Base-by-base conservation (phyloP, 2,888 invertebrate genomes). In the Bugula neritina region DNA sequence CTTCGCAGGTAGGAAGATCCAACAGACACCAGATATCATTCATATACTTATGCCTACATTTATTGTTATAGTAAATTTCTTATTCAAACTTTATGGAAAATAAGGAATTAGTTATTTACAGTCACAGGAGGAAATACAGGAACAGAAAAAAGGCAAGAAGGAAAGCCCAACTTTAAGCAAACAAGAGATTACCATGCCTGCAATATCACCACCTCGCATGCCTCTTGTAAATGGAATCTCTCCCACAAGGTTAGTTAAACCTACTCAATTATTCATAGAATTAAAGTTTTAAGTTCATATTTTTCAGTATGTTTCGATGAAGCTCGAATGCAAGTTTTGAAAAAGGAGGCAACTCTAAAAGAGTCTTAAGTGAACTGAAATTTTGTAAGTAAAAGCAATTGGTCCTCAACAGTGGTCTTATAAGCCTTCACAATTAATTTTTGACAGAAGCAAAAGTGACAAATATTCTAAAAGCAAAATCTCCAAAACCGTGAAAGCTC, bases 131-230 rank as follows among this genome's bases (percentile, higher is more conserved):
- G 63, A 63, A 31, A 31, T 3, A 25, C 25, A 13, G n/a, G 63
- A 63, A 31, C 27, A 63, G 63, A 13, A 25, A 2, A 63, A 34
- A 63, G 5, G 29, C 27, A 13, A 63, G 25, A 63, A 63, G 31
- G 25, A 63, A 13, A 63, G 63, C n/a, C 31, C 63, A 29, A 2
- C 63, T 25, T 17, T 13, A 31, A 31, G 27, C 17, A 63, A 63
- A 63, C 17, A 21, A 34, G 63, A 63, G 31, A 63, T 63, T 13
- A 63, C 31, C 31, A 63, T 63, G 63, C 63, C 63, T 13, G 63
- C 63, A 17, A 63, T 63, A 13, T 63, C 63, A 5, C 63, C 63
- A 34, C n/a, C n/a, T n/a, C 63, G 31, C 27, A 63, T 31, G 31
- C 63, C 63, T 31, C 27, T 63, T 25, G 34, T 63, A 2, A 63